Percentiles rank a stretch among this genome's conserved stretches.
phyloP scores from a whole-genome alignment of 2,888 invertebrate species.

The Lycophotia porphyrea region DNA sequence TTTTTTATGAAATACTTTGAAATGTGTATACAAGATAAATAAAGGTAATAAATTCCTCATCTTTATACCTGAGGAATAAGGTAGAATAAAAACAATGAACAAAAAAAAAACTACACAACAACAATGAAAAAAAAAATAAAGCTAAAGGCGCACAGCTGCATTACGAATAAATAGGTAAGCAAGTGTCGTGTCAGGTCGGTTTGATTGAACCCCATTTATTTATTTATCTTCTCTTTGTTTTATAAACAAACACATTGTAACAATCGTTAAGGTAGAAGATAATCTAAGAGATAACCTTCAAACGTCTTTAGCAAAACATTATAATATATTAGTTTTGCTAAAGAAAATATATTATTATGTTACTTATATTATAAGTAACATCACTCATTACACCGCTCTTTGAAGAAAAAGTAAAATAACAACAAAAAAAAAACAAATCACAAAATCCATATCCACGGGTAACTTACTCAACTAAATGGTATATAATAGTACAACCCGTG shows the following conservation, averaged over 20 bases:
- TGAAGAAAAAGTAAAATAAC: neutral
- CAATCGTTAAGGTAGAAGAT: neutral
- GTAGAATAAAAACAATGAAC: neutral
- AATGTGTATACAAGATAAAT: no score
- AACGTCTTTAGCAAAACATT: neutral
- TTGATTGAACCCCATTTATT: neutral
- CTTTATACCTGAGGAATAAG: neutral
- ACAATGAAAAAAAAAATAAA: no score
- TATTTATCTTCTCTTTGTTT: neutral
- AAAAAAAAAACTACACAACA: no score
- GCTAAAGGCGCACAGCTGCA: neutral
- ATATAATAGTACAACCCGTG: no score
- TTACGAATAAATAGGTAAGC: neutral
- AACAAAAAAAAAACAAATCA: neutral
- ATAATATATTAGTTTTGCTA: no score
- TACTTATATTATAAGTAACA: no score
- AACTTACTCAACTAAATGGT: neutral
- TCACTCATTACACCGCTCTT: neutral
- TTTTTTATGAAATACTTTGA: no score
- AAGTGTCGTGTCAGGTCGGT: neutral
- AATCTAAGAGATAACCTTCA: constrained; percentile 5
- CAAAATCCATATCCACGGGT: neutral
- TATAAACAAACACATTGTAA: neutral
- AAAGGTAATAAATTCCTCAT: neutral
- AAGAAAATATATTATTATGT: no score